phyloP scores from a whole-genome alignment of 2,888 invertebrate species.

The Eustalomyia histrio region DNA sequence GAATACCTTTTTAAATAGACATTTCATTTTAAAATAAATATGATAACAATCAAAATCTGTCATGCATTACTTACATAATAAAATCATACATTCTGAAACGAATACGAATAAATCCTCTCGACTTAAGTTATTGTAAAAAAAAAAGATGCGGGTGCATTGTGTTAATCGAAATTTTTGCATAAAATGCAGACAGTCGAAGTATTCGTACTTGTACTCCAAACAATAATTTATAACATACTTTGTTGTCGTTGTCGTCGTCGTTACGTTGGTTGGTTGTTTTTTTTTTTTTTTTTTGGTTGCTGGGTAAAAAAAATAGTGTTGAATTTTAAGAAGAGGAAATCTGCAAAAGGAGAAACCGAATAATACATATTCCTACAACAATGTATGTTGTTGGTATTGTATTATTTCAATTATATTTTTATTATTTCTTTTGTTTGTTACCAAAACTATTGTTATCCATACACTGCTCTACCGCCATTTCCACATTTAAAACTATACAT shows the following conservation, averaged over 20 bases:
- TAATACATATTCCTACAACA: background rate
- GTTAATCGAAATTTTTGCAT: background rate
- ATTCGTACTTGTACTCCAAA: background rate
- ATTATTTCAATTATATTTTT: background rate
- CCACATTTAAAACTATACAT: background rate
- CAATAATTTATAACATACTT: background rate
- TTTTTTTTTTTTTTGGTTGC: background rate
- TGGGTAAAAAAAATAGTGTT: background rate
- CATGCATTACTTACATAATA: constrained; percentile 18
- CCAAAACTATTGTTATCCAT: constrained; percentile 8
- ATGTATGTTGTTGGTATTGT: background rate
- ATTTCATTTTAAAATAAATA: constrained; percentile 6
- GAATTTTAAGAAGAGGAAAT: too few relatives aligned
- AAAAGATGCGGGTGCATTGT: constrained; percentile 29
- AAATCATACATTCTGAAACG: background rate
- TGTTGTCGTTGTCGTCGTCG: background rate
- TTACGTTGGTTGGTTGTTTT: too few relatives aligned
- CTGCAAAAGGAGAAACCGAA: background rate
- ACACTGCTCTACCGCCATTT: constrained; percentile 13
- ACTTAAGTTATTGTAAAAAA: background rate
- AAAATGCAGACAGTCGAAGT: constrained; percentile 8
- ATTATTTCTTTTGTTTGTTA: constrained; percentile 26
- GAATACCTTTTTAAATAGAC: background rate
- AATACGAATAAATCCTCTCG: background rate
- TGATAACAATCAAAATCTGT: constrained; percentile 27